A percentile compares a stretch with the other conserved stretches of the same genome.
Evolutionary conservation across 2,113 vertebrate species (phyloP).

Genomic region (Mastomys coucha): DNA sequence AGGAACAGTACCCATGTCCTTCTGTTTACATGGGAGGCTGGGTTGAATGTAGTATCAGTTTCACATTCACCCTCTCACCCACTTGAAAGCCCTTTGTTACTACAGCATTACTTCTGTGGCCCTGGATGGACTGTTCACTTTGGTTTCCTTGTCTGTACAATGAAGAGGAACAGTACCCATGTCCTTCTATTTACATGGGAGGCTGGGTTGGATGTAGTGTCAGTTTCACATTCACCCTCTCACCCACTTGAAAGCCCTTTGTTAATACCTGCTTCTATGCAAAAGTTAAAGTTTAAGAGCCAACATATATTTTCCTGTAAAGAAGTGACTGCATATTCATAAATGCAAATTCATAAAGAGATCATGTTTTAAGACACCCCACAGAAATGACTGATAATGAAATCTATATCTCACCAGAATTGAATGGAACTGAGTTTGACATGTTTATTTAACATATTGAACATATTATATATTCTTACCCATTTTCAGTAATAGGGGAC

Average conservation of each 20-base stretch:
- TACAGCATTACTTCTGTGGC: not conserved
- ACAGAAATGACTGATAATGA: slow-evolving; percentile 10
- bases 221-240: not conserved
- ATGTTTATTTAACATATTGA: not conserved
- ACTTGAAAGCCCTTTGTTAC: not conserved
- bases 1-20: not conserved
- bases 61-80: not conserved
- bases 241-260: not conserved
- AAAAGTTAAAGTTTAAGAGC: slow-evolving; percentile 44
- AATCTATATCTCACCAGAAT: not conserved
- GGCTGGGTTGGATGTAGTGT: not conserved
- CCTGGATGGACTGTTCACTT: not conserved
- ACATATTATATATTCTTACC: not conserved
- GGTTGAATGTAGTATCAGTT: not conserved
- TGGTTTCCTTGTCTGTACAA: not conserved
- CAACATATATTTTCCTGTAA: not conserved
- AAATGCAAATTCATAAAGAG: slow-evolving; percentile 39
- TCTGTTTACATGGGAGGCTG: not conserved
- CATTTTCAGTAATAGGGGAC: not conserved
- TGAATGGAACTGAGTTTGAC: slow-evolving; percentile 8
- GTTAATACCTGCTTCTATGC: not conserved
- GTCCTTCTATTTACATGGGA: not conserved
- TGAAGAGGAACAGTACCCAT: not conserved
- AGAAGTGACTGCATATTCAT: not conserved
- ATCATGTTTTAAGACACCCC: slow-evolving; percentile 1